Conservation (phyloP, 2,888 invertebrate species). For the Hydriomena furcata region DNA sequence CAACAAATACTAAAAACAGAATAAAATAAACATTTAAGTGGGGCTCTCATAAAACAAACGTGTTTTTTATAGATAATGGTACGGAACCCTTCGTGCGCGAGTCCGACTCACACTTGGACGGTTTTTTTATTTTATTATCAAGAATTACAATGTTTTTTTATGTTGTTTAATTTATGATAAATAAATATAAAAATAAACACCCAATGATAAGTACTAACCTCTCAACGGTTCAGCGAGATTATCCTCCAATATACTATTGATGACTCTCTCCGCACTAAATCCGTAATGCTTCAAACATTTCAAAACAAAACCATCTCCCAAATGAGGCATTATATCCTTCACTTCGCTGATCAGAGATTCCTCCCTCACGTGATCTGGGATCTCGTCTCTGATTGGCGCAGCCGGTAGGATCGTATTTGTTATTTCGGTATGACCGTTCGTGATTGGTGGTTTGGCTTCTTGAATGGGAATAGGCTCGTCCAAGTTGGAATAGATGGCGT, state of each 20-base stretch:
- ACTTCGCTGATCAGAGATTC: slow-evolving; percentile 85
- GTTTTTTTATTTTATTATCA: no score
- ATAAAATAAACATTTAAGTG: no score
- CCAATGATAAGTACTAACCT: no score
- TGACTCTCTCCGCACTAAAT: slow-evolving; percentile 89
- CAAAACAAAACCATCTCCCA: slow-evolving; percentile 90
- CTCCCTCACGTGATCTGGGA: slow-evolving; percentile 70
- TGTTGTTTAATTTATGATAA: no score
- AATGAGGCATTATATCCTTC: slow-evolving; percentile 90
- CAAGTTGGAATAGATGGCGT: slow-evolving; percentile 77
- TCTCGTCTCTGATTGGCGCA: slow-evolving; percentile 56
- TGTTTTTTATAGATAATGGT: no score
- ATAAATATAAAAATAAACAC: no score
- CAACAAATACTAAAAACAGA: no score
- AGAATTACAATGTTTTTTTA: no score
- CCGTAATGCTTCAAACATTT: slow-evolving; percentile 90
- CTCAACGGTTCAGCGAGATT: slow-evolving; percentile 69
- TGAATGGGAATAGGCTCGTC: slow-evolving; percentile 63
- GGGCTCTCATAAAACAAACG: no score
- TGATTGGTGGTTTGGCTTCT: slow-evolving; percentile 40
- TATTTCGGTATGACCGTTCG: slow-evolving; percentile 55
- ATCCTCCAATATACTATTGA: slow-evolving; percentile 92
- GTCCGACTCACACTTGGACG: no score
- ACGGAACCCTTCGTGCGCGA: no score
- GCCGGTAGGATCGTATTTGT: slow-evolving; percentile 32